Evolutionary conservation across 1,140 invertebrate genomes (phyloP).

Genomic region (Drosophila kurseongensis): DNA sequence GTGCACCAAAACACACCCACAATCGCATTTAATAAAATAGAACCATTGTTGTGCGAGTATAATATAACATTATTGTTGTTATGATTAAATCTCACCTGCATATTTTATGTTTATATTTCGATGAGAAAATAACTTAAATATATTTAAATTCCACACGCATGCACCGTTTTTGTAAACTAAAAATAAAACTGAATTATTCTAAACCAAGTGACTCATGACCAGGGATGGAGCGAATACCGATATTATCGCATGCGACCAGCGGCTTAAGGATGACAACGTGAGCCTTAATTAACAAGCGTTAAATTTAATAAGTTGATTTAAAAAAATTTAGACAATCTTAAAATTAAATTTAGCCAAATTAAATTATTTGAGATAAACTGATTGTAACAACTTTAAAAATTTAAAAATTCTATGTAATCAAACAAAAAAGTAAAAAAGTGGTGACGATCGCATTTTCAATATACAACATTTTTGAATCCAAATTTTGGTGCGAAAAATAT

Average conservation of each 20-base stretch:
- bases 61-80: not conserved
- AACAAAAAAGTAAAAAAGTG: no score
- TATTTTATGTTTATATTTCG: slow-evolving; percentile 12
- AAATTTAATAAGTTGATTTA: not conserved
- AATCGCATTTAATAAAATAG: not conserved
- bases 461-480: no score
- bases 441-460: no score
- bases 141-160: not conserved
- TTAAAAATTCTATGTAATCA: no score
- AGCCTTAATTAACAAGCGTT: not conserved
- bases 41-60: not conserved
- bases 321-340: no score
- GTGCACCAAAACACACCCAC: slow-evolving; percentile 38
- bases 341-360: no score
- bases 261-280: not conserved
- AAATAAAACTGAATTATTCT: slow-evolving; percentile 45
- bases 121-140: not conserved
- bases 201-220: slow-evolving; percentile 40
- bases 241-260: not conserved
- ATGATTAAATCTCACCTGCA: slow-evolving; percentile 32
- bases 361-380: no score
- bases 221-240: slow-evolving; percentile 15
- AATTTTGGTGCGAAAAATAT: no score
- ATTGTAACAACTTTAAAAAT: no score
- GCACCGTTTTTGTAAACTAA: slow-evolving; percentile 40